These are phyloP conservation scores for Alcis repandata DNA, from an alignment of 2,888 invertebrate genomes.

Conservation along the genomic window DNA sequence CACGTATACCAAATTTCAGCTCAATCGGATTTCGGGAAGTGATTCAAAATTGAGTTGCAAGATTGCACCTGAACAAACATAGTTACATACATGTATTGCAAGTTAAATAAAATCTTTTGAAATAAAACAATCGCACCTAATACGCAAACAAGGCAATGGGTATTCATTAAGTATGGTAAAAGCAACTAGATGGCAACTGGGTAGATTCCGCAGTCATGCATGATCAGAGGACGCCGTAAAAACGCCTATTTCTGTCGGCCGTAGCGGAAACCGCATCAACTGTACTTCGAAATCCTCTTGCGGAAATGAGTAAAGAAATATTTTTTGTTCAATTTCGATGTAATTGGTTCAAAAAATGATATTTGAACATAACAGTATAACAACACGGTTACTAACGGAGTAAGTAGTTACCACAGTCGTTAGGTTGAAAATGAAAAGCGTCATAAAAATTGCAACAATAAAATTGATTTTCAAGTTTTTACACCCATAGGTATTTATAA, in stretches of 20 bases:
- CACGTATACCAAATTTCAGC: too few species aligned
- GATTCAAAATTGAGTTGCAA: too few species aligned
- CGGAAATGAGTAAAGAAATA: neutral
- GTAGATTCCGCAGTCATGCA: constrained; percentile 17
- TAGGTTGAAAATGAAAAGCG: neutral
- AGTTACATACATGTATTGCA: too few species aligned
- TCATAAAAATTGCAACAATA: neutral
- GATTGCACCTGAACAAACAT: too few species aligned
- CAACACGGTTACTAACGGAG: too few species aligned
- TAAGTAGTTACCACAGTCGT: neutral
- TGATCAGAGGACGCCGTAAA: constrained; percentile 15
- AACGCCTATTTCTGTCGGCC: constrained; percentile 8
- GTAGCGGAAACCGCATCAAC: constrained; percentile 25
- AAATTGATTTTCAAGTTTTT: constrained; percentile 1
- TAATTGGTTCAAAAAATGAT: neutral
- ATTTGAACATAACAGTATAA: neutral
- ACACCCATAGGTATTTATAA: neutral
- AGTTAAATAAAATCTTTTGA: too few species aligned
- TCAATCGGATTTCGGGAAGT: too few species aligned
- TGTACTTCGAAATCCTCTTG: constrained; percentile 2
- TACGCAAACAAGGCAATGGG: too few species aligned
- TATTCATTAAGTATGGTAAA: neutral
- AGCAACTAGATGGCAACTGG: neutral
- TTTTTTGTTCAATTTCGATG: neutral
- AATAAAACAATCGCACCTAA: too few species aligned